Base-by-base conservation (phyloP, 1,140 invertebrate species). In the Lepidotrigona ventralis region DNA sequence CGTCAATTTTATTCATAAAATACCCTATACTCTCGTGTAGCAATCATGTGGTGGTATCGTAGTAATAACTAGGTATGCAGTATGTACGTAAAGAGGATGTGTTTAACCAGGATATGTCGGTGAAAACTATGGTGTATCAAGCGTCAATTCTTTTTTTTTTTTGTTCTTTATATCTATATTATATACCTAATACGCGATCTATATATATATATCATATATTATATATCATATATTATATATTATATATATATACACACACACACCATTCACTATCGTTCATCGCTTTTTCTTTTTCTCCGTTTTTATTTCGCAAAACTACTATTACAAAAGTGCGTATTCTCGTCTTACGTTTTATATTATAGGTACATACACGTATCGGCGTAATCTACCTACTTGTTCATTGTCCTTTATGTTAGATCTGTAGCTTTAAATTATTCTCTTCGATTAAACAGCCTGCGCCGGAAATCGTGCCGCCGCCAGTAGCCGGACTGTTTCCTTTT, bases 71-170 rank as follows among this genome's bases (percentile, higher is more conserved):
- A 86, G 81, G 81, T 91, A 91, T 93, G 90, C 91, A 90, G 92
- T 93, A 93, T 92, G 92, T 92, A 93, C 92, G 90, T 93, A 92
- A 91, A 89, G 86, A 90, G 91, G 92, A 93, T 92, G 92, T 93
- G 91, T 93, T 92, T 90, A 91, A 90, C 90, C 91, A 94, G 92
- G 93, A 93, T 94, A 94, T 94, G 93, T 94, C 91, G 91, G 91
- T 93, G 92, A 93, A 92, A 93, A 91, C 92, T 93, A 93, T 93
- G 83, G 64, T 86, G 83, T 91, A 90, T 91, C 90, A 93, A 93
- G 91, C 92, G 88, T 93, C 88, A 89, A 91, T 79, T 86, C 84
- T 84, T 89, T 89, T 79, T 81, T 81, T 72, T 82, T 85, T 81
- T 73, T 70, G 86, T 84, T 26, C 58, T 76, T 58, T 76, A 54